A percentile compares a stretch with the other conserved stretches of the same genome.
phyloP scores from a whole-genome alignment of 2,797 vertebrate genomes.

The Eulemur albifrons region DNA sequence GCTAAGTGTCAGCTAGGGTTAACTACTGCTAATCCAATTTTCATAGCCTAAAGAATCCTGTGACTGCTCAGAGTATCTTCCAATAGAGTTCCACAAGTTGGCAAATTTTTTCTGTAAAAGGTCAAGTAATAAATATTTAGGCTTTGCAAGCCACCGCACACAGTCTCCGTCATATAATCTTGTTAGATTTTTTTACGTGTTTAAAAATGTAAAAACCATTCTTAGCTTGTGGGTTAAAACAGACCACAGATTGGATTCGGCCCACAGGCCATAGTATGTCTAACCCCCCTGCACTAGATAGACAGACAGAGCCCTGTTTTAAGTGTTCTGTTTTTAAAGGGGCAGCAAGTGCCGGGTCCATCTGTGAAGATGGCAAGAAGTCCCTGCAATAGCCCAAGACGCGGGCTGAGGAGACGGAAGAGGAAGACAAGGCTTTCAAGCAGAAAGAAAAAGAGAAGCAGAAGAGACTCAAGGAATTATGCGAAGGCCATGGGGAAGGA shows the following conservation, averaged over 20 bases:
- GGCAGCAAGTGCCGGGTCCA: background rate
- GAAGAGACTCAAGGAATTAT: background rate
- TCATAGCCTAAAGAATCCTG: background rate
- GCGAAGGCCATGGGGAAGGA: background rate
- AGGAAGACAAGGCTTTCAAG: background rate
- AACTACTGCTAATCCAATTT: background rate
- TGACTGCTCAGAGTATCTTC: background rate
- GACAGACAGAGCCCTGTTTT: background rate
- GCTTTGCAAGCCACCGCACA: background rate
- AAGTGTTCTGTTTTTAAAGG: background rate
- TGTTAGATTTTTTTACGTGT: background rate
- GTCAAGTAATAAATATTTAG: background rate
- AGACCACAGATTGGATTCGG: background rate
- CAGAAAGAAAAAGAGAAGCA: background rate
- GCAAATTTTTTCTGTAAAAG: background rate
- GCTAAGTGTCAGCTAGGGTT: background rate
- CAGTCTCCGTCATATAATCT: background rate
- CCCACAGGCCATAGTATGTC: background rate
- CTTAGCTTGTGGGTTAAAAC: background rate
- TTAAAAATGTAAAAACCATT: constrained; percentile 22
- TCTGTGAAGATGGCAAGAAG: background rate
- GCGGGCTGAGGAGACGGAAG: background rate
- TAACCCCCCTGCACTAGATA: background rate
- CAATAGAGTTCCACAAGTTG: background rate
- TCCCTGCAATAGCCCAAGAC: background rate